These are phyloP conservation scores for Chrysocyon brachyurus DNA, from an alignment of 2,797 vertebrate species.

Conservation along the genomic window DNA sequence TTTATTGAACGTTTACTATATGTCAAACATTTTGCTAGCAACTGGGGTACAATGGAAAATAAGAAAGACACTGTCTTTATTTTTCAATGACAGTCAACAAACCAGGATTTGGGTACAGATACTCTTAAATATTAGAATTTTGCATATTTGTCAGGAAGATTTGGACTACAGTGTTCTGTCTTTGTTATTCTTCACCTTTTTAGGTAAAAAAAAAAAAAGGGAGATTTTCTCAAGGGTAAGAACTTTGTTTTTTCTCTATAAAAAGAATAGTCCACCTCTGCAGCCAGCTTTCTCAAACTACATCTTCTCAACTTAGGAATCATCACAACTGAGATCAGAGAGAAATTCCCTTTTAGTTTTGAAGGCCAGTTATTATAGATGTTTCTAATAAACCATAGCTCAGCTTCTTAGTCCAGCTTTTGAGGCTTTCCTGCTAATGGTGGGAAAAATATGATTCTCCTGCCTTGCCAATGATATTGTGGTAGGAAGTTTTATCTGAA, in stretches of 20 bases:
- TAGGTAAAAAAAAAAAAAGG: background rate
- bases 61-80: background rate
- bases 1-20: conserved; percentile 67
- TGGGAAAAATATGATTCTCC: background rate
- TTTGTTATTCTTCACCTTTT: conserved; percentile 42
- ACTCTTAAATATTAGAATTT: background rate
- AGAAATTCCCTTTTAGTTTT: background rate
- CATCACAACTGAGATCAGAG: background rate
- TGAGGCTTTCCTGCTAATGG: background rate
- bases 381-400: background rate
- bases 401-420: background rate
- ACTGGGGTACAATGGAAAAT: background rate
- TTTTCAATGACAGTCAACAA: conserved; percentile 6
- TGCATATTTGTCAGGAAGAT: conserved; percentile 21
- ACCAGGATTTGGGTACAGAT: background rate
- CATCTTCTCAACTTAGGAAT: conserved; percentile 1
- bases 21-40: conserved; percentile 32
- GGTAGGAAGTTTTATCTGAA: conserved; percentile 12
- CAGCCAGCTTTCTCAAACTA: background rate
- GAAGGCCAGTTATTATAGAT: background rate
- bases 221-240: background rate
- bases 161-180: background rate
- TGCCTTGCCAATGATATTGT: background rate
- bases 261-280: background rate
- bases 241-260: background rate